These are phyloP conservation scores for Zootoca vivipara DNA, from an alignment of 2,113 vertebrate species.

Conservation along the genomic window DNA sequence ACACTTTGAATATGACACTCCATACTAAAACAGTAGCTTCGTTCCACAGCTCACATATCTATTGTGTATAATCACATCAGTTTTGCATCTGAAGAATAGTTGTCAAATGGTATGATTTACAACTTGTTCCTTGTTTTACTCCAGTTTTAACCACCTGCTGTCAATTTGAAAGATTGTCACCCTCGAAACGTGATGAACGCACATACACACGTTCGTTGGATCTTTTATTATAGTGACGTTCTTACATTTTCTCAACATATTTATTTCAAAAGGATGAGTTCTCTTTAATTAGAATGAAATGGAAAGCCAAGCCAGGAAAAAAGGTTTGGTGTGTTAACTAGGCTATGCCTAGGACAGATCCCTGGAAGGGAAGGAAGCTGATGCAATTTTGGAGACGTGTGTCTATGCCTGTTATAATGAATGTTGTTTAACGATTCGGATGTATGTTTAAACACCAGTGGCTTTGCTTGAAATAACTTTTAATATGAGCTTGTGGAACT, in stretches of 20 bases:
- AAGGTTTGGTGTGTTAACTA: not conserved
- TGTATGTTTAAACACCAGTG: not conserved
- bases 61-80: constrained; percentile 12
- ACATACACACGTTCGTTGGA: not conserved
- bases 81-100: constrained; percentile 33
- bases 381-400: too few species aligned
- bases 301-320: not conserved
- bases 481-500: not conserved
- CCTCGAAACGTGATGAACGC: not conserved
- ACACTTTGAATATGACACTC: constrained; percentile 54
- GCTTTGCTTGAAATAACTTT: not conserved
- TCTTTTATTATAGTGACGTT: not conserved
- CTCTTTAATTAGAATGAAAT: not conserved
- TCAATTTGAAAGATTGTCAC: not conserved
- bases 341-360: not conserved
- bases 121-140: not conserved
- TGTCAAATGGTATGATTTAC: not conserved
- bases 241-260: not conserved
- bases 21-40: constrained; percentile 50
- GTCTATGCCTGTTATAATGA: not conserved
- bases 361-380: not conserved
- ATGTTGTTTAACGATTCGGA: not conserved
- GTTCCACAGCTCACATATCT: constrained; percentile 39
- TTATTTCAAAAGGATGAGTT: not conserved
- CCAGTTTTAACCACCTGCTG: not conserved